Conservation (phyloP, 2,888 invertebrate genomes). For the Theretra japonica region DNA sequence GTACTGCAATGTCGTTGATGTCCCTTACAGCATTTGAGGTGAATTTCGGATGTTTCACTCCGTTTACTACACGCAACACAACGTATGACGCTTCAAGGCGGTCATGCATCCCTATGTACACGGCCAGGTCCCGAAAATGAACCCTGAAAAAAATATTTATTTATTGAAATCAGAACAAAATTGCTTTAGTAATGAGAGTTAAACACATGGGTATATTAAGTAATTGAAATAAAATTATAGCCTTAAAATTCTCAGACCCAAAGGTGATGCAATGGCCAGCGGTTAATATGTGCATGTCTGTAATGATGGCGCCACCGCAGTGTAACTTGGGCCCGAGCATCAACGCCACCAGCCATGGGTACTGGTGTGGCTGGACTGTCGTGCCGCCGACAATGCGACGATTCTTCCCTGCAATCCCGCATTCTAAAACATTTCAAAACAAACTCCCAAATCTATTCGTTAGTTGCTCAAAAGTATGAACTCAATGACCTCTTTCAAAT, state of each 20-base stretch:
- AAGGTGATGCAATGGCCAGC: conserved; percentile 85
- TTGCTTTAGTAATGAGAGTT: too few species aligned
- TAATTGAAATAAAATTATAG: too few species aligned
- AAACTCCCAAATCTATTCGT: background rate
- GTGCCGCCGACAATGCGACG: conserved; percentile 84
- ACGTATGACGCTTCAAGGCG: conserved; percentile 64
- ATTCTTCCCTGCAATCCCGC: conserved; percentile 70
- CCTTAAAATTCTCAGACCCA: conserved; percentile 63
- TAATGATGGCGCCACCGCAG: conserved; percentile 85
- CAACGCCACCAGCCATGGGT: conserved; percentile 84
- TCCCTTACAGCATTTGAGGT: conserved; percentile 82
- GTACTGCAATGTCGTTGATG: conserved; percentile 84
- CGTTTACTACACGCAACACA: conserved; percentile 56
- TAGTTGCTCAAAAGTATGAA: too few species aligned
- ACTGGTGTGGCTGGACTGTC: conserved; percentile 77
- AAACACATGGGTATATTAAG: too few species aligned
- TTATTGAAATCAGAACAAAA: too few species aligned
- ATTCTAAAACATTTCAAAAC: conserved; percentile 55
- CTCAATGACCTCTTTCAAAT: too few species aligned
- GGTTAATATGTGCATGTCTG: conserved; percentile 81
- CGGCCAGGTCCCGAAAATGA: conserved; percentile 66
- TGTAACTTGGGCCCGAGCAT: conserved; percentile 76
- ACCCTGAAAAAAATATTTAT: conserved; percentile 57
- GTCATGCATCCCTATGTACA: conserved; percentile 82
- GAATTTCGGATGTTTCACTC: conserved; percentile 79